Evolutionary conservation across 2,888 invertebrate genomes (phyloP).

Genomic region (Cosmia pyralina): DNA sequence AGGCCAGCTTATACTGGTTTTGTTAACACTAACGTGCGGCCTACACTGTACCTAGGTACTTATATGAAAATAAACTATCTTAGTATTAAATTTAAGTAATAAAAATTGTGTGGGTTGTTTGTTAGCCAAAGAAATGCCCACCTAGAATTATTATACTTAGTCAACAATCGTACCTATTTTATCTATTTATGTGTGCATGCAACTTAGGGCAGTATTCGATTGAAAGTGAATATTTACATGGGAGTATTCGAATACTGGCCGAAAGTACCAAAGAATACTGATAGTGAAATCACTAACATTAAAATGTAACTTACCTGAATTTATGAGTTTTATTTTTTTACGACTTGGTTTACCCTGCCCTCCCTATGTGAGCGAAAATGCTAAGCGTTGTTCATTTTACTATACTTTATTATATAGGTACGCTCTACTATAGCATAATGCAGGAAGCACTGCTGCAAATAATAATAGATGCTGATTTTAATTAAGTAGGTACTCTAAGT

Average conservation of each 20-base stretch:
- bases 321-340: slow-evolving; percentile 39
- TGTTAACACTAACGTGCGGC: not conserved
- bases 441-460: no score
- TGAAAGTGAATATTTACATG: slow-evolving; percentile 44
- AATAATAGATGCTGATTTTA: no score
- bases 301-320: slow-evolving; percentile 53
- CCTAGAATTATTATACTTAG: slow-evolving; percentile 56
- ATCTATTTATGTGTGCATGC: slow-evolving; percentile 45
- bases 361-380: not conserved
- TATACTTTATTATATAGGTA: no score
- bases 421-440: no score
- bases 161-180: slow-evolving; percentile 50
- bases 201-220: slow-evolving; percentile 61
- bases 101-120: slow-evolving; percentile 52
- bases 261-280: slow-evolving; percentile 77
- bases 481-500: no score
- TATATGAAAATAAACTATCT: no score
- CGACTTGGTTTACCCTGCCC: not conserved
- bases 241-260: slow-evolving; percentile 66
- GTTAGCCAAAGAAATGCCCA: slow-evolving; percentile 76
- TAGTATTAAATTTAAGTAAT: not conserved
- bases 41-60: not conserved
- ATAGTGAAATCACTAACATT: slow-evolving; percentile 67
- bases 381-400: not conserved
- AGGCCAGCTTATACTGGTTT: not conserved